Conservation (phyloP, 2,797 vertebrate species). For the Parauchenoglanis punctatus region DNA sequence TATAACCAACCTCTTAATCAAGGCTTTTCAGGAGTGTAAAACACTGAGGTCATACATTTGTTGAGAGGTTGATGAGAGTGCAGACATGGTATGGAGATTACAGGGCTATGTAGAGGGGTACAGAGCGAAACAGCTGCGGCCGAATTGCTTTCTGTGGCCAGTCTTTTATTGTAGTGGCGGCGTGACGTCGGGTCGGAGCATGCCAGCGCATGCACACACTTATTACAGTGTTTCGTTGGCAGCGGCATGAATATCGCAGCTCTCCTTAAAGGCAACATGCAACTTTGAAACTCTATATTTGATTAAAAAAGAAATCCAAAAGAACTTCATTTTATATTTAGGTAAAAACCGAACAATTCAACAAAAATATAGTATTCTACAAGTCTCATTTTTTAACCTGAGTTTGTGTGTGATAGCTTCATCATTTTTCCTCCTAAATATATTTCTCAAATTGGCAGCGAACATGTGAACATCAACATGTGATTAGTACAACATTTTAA, state of each 20-base stretch:
- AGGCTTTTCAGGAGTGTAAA: slow-evolving; percentile 19
- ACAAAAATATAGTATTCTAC: background rate
- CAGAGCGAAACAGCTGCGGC: slow-evolving; percentile 77
- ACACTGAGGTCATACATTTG: slow-evolving; percentile 24
- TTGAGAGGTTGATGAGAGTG: slow-evolving; percentile 62
- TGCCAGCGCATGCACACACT: slow-evolving; percentile 65
- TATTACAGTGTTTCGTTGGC: slow-evolving; percentile 56
- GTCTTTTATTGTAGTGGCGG: slow-evolving; percentile 76
- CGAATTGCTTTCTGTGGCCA: slow-evolving; percentile 61
- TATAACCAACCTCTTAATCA: slow-evolving; percentile 35
- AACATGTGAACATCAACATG: too few relatives aligned
- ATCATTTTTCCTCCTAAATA: background rate
- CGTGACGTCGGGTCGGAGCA: slow-evolving; percentile 71
- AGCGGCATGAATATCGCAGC: slow-evolving; percentile 18
- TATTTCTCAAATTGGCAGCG: background rate
- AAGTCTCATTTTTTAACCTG: background rate
- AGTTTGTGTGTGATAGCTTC: background rate
- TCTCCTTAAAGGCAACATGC: slow-evolving; percentile 11
- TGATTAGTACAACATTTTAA: background rate
- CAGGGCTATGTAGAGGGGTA: slow-evolving; percentile 68
- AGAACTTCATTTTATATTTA: background rate
- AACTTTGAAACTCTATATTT: background rate
- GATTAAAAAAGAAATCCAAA: too few relatives aligned
- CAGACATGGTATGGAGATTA: slow-evolving; percentile 71
- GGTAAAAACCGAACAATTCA: background rate